phyloP scores from a whole-genome alignment of 2,888 invertebrate species.

The Yponomeuta evonymella region DNA sequence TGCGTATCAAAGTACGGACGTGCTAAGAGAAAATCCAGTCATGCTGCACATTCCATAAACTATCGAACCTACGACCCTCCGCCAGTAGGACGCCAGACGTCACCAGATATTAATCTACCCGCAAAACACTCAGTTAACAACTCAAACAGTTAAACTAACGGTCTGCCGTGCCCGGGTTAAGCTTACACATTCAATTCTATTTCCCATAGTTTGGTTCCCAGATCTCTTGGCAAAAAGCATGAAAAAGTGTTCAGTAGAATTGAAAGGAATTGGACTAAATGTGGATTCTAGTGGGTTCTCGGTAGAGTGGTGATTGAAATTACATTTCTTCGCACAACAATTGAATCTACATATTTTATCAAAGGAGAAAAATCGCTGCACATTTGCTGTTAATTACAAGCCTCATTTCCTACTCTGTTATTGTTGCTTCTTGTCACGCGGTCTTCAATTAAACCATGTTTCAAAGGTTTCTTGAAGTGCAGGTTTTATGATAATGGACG shows the following conservation, averaged over 20 bases:
- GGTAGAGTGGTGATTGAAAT: background rate
- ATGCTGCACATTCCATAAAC: background rate
- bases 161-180: background rate
- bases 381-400: background rate
- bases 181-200: background rate
- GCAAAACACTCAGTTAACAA: background rate
- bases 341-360: background rate
- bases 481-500: too few relatives aligned
- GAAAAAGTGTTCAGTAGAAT: background rate
- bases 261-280: constrained; percentile 2
- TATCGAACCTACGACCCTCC: background rate
- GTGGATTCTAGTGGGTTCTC: background rate
- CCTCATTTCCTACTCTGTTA: background rate
- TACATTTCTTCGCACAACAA: background rate
- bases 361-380: background rate
- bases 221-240: background rate
- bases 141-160: background rate
- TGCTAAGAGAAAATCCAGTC: too few relatives aligned
- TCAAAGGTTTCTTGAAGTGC: too few relatives aligned
- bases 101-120: background rate
- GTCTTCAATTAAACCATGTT: too few relatives aligned
- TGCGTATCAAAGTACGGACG: too few relatives aligned
- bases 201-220: constrained; percentile 15
- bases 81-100: background rate
- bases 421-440: too few relatives aligned